Base-by-base conservation (phyloP, 1,140 invertebrate genomes). In the Brachystomella parvula region DNA sequence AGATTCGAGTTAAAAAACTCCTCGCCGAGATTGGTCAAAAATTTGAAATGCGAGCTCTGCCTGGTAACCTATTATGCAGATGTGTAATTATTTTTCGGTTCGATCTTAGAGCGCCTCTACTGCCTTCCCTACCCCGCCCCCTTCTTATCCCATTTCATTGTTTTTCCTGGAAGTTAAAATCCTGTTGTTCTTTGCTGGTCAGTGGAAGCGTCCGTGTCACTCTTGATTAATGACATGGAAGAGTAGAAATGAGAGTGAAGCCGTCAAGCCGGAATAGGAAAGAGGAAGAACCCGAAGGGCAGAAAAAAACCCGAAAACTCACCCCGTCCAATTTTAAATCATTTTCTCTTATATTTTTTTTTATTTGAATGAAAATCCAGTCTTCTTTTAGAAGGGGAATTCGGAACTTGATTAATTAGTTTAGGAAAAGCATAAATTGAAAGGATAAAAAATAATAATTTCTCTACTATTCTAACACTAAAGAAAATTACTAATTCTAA, bases 321-420 rank as follows among this genome's bases (percentile, higher is more conserved):
- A 39, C 35, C 19, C 35, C n/a, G 39, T 44, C 39, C 39, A 9
- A 44, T 44, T 44, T 44, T n/a, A 44, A 44, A 44, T 44, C 39
- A 44, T n/a, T 9, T n/a, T 44, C n/a, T 44, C n/a, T 44, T 44
- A 12, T 44, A n/a, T 44, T 44, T 44, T 12, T 44, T 44, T n/a
- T 44, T 44, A 44, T 44, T 44, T 44, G n/a, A 44, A 44, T 12
- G 9, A 44, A 44, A 44, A 44, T 12, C 9, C 9, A 44, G n/a
- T 44, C 39, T 44, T n/a, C n/a, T 44, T 44, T 44, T 44, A 12
- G 39, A 44, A 12, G 39, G 9, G 21, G 24, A 53, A 12, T 53
- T 53, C 12, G 9, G 49, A 26, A 15, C 24, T 53, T 53, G 49
- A 53, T 53, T 53, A 53, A 53, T 53, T 53, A 53, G 49, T 53